A percentile compares a stretch with the other conserved stretches of the same genome.
phyloP scores from a whole-genome alignment of 2,113 vertebrate species.

The Podarcis cretensis region DNA sequence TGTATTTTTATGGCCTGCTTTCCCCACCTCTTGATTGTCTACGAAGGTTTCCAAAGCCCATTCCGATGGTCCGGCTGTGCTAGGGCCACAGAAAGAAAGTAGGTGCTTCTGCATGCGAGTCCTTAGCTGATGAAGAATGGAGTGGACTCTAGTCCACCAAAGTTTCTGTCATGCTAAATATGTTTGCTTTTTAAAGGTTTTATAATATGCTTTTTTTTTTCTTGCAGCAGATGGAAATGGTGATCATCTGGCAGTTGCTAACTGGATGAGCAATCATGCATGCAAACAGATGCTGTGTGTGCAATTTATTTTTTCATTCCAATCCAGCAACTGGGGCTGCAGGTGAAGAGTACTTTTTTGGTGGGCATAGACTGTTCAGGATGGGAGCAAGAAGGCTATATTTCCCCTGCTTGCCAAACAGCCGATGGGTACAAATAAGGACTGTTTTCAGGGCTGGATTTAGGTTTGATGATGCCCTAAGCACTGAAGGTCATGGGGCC shows the following conservation, averaged over 20 bases:
- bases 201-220: not conserved
- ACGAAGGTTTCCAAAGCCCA: not conserved
- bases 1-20: not conserved
- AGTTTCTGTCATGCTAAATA: not conserved
- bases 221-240: not conserved
- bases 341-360: no score
- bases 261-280: not conserved
- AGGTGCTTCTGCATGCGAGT: not conserved
- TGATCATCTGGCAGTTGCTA: not conserved
- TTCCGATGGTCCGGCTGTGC: not conserved
- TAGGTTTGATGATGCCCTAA: no score
- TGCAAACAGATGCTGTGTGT: not conserved
- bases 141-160: no score
- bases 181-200: not conserved
- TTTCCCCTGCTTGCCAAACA: not conserved
- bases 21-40: not conserved
- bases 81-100: not conserved
- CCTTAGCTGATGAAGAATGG: not conserved
- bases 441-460: not conserved
- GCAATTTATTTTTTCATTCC: not conserved
- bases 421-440: not conserved
- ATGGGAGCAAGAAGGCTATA: no score
- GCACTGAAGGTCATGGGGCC: no score
- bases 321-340: no score
- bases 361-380: no score